These are phyloP conservation scores for Leptopilina boulardi DNA, from an alignment of 1,140 invertebrate genomes.

Conservation along the genomic window DNA sequence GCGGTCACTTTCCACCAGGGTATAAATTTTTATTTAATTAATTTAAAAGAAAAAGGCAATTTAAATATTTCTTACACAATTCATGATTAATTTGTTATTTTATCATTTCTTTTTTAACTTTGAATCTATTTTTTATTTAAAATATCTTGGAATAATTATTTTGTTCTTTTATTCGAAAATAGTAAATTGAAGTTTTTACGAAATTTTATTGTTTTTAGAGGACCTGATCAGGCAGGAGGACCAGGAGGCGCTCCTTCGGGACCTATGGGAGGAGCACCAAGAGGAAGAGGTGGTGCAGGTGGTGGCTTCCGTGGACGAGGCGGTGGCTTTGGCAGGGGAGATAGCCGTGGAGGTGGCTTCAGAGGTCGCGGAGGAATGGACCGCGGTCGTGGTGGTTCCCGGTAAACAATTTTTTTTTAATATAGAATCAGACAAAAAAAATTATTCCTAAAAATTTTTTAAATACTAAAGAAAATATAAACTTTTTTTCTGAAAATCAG, in stretches of 20 bases:
- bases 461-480: no score
- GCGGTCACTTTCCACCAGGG: conserved; percentile 72
- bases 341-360: conserved; percentile 64
- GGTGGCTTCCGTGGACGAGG: conserved; percentile 66
- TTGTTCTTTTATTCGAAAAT: background rate
- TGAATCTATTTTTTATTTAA: no score
- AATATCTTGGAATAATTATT: no score
- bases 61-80: background rate
- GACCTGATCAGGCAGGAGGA: conserved; percentile 64
- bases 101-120: no score
- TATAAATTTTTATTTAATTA: conserved; percentile 49
- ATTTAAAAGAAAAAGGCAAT: conserved; percentile 18
- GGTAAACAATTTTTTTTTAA: conserved; percentile 57
- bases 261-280: conserved; percentile 65
- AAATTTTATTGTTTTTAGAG: conserved; percentile 54
- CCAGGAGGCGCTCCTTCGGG: conserved; percentile 61
- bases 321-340: conserved; percentile 66
- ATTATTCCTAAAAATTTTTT: background rate
- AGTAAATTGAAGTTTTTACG: background rate
- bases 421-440: no score
- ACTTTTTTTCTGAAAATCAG: no score
- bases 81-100: background rate
- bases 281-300: conserved; percentile 55
- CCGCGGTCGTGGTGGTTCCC: conserved; percentile 67
- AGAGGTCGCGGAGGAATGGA: conserved; percentile 64